Percentiles rank a stretch among this genome's conserved stretches.
These are phyloP conservation scores for Bufotes viridis DNA, from an alignment of 2,797 vertebrate genomes.

Conservation along the genomic window DNA sequence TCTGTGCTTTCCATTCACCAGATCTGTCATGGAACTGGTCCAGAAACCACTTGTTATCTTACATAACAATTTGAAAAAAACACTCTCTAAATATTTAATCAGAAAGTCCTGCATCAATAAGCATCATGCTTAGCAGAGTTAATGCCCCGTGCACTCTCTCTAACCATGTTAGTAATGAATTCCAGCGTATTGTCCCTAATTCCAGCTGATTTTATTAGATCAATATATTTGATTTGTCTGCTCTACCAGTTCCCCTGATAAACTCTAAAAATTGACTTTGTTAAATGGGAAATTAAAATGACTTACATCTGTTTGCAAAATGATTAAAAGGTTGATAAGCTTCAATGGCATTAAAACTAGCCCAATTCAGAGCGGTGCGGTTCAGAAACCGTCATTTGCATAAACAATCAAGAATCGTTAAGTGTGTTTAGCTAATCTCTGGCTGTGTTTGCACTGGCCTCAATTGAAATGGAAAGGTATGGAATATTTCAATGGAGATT, in stretches of 20 bases:
- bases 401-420: conserved; percentile 57
- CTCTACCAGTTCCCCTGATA: conserved; percentile 58
- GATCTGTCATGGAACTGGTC: neutral
- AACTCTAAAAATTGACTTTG: conserved; percentile 59
- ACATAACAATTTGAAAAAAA: conserved; percentile 34
- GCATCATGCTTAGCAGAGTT: conserved; percentile 46
- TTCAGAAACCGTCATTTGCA: conserved; percentile 48
- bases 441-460: conserved; percentile 39
- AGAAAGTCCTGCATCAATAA: conserved; percentile 54
- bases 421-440: conserved; percentile 52
- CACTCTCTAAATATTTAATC: conserved; percentile 56
- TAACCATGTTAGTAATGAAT: conserved; percentile 56
- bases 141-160: conserved; percentile 45
- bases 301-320: conserved; percentile 62
- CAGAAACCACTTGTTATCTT: conserved; percentile 35
- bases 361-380: conserved; percentile 22
- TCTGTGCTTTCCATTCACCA: neutral
- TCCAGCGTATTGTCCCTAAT: conserved; percentile 59
- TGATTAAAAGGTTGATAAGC: conserved; percentile 63
- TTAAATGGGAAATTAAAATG: conserved; percentile 63
- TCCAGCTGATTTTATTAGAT: conserved; percentile 60
- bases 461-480: conserved; percentile 20
- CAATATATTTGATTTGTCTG: conserved; percentile 62
- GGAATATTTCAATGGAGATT: conserved; percentile 1
- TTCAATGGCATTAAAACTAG: conserved; percentile 52